phyloP scores from a whole-genome alignment of 2,888 invertebrate genomes.

The Bugula neritina region DNA sequence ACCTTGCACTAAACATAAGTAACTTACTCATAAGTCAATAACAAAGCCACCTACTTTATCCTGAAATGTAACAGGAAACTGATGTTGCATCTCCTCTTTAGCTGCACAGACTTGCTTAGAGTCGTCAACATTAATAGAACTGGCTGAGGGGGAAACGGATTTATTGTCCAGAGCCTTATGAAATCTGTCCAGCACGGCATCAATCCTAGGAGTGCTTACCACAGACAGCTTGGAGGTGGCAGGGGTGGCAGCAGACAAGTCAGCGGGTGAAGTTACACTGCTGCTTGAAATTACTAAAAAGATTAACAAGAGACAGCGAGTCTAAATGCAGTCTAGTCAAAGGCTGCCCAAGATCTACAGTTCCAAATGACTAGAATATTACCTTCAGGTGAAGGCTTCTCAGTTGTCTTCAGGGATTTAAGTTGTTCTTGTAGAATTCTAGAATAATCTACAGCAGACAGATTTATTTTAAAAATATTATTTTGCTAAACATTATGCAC shows the following conservation, averaged over 20 bases:
- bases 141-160: not conserved
- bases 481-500: too few relatives aligned
- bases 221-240: not conserved
- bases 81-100: not conserved
- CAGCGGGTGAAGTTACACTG: too few relatives aligned
- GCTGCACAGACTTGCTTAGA: not conserved
- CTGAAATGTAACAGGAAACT: not conserved
- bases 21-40: too few relatives aligned
- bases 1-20: too few relatives aligned
- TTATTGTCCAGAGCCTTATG: slow-evolving; percentile 16
- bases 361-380: too few relatives aligned
- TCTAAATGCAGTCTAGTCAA: too few relatives aligned
- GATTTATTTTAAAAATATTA: too few relatives aligned
- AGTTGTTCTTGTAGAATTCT: slow-evolving; percentile 1
- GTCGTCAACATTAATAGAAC: not conserved
- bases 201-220: slow-evolving; percentile 1
- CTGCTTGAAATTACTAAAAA: too few relatives aligned
- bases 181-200: slow-evolving; percentile 20
- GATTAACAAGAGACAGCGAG: too few relatives aligned
- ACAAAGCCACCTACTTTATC: slow-evolving; percentile 5
- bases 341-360: too few relatives aligned
- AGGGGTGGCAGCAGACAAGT: not conserved
- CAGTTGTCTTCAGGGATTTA: not conserved
- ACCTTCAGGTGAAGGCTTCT: slow-evolving; percentile 33
- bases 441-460: slow-evolving; percentile 4